Evolutionary conservation across 2,888 invertebrate genomes (phyloP).

Genomic region (Lithophane ornitopus): DNA sequence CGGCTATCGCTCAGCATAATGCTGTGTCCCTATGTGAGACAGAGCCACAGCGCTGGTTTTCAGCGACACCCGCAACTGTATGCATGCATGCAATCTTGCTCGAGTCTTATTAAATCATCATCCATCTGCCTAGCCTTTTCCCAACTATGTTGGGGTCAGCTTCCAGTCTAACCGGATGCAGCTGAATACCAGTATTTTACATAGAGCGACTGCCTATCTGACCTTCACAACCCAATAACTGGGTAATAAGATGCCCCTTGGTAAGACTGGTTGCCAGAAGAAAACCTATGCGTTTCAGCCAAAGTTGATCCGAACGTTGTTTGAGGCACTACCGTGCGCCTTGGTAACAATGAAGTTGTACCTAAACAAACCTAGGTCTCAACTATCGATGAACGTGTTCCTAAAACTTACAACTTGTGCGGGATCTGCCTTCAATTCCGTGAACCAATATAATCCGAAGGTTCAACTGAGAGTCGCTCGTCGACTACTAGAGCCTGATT

Average conservation of each 20-base stretch:
- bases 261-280: no score
- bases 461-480: not conserved
- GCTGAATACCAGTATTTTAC: no score
- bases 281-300: not conserved
- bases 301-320: not conserved
- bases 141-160: no score
- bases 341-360: not conserved
- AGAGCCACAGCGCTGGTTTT: no score
- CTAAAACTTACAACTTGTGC: constrained; percentile 3
- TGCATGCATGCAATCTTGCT: not conserved
- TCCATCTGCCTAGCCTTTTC: no score
- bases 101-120: not conserved
- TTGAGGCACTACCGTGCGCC: not conserved
- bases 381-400: not conserved
- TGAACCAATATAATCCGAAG: constrained; percentile 19
- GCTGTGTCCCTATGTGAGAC: no score
- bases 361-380: not conserved
- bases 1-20: no score
- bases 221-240: no score
- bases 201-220: no score
- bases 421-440: constrained; percentile 7
- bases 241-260: no score
- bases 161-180: no score
- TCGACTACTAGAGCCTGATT: not conserved
- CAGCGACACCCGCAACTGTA: not conserved